Conservation (phyloP, 2,888 invertebrate genomes). For the Julus scandinavius region DNA sequence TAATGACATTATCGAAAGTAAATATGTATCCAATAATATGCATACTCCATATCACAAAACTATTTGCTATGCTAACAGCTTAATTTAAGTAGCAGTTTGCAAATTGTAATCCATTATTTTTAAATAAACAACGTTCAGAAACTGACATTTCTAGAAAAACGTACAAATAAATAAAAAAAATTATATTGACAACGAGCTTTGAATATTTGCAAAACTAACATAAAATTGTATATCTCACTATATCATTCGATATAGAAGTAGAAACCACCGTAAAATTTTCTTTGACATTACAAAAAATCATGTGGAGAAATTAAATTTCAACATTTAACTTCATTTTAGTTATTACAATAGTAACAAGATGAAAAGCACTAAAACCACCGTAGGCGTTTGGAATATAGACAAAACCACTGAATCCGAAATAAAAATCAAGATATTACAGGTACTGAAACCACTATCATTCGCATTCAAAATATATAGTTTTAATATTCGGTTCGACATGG, state of each 20-base stretch:
- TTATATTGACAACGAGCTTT: neutral
- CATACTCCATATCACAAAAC: neutral
- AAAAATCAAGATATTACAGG: neutral
- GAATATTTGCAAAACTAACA: neutral
- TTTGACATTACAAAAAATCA: neutral
- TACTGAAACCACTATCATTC: neutral
- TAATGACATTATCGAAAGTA: neutral
- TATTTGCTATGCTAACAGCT: neutral
- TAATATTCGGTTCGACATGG: neutral
- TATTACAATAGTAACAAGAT: neutral
- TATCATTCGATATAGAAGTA: neutral
- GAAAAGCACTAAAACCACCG: neutral
- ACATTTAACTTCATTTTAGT: neutral
- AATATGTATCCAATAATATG: neutral
- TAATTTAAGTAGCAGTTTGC: neutral
- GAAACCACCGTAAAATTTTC: neutral
- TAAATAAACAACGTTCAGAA: too few relatives aligned
- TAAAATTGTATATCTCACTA: neutral
- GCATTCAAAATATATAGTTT: neutral
- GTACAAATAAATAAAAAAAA: neutral
- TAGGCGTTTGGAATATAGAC: neutral
- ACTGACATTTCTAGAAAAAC: neutral
- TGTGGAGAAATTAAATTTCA: neutral
- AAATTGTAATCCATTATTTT: neutral
- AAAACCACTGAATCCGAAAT: neutral